Percentiles rank a stretch among this genome's conserved stretches.
These are phyloP conservation scores for Eupithecia exiguata DNA, from an alignment of 2,888 invertebrate species.

Conservation along the genomic window DNA sequence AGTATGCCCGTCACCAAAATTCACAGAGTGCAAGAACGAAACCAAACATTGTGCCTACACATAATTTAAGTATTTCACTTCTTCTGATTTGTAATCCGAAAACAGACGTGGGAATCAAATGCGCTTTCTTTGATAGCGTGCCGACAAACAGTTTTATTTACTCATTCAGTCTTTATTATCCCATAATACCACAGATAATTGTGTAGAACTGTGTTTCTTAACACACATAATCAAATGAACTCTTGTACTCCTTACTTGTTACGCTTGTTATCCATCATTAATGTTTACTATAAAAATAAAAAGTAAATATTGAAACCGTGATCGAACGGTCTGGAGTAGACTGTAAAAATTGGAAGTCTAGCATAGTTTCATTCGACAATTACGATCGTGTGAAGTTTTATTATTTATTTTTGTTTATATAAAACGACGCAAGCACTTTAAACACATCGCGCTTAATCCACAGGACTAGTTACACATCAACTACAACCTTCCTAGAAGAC, in stretches of 20 bases:
- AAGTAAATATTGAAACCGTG: too few species aligned
- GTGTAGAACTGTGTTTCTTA: not conserved
- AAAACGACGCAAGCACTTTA: not conserved
- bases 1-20: not conserved
- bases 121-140: not conserved
- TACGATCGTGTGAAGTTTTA: not conserved
- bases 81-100: constrained; percentile 29
- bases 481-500: constrained; percentile 57
- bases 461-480: constrained; percentile 13
- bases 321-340: too few species aligned
- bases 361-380: too few species aligned
- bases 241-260: too few species aligned
- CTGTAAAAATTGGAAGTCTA: too few species aligned
- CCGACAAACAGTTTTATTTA: not conserved
- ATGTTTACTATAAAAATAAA: too few species aligned
- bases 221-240: not conserved
- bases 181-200: not conserved
- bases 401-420: not conserved
- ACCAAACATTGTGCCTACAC: not conserved
- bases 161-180: not conserved
- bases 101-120: constrained; percentile 21
- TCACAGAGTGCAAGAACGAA: not conserved
- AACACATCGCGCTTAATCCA: not conserved
- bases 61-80: not conserved
- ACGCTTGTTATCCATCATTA: not conserved